Evolutionary conservation across 2,113 vertebrate species (phyloP), one percentile per base, ranked within the genome.

Genomic region (Porphyrio hochstetteri): DNA sequence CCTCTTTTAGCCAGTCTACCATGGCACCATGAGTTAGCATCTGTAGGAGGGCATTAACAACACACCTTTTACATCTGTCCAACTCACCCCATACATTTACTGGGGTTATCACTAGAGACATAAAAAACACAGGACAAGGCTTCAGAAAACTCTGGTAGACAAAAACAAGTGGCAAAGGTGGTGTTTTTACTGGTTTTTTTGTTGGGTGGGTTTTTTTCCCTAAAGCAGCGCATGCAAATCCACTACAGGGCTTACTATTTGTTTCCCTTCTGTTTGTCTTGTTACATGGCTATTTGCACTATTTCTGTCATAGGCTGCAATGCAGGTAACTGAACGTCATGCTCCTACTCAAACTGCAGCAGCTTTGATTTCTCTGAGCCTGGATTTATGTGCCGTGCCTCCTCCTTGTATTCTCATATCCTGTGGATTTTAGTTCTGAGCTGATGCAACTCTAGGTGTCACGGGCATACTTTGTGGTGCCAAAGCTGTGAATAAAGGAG

Each of bases 291-390:
- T 92, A 42, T 84, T 79, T 69, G 14, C 36, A 44, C 18, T 21
- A 16, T 36, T 92, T 85, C 78, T 79, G 9, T 76, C 81, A 46
- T 15, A 57, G 40, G 17, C 6, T 76, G 46, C 31, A 52, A 16
- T 6, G 74, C 42, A 90, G 59, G 40, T 9, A 72, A 59, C 25
- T 27, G 33, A 88, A 83, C 36, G 14, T 65, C 42, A 35, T 20
- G 29, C 6, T 68, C 10, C 40, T 80, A 6, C 20, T 74, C 85
- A 91, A 85, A 67, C 27, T 59, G 40, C 16, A 56, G 46, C 10
- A 74, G 10, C 74, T 95, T 89, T 93, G 90, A 82, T 91, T 91
- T 74, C 63, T 77, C 44, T 44, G 15, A 74, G 21, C 28, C 63
- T 80, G n/a, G 36, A 83, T 74, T 85, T 90, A 57, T 13, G 5